Conservation (phyloP, 2,797 vertebrate genomes). For the Megaceryle alcyon region DNA sequence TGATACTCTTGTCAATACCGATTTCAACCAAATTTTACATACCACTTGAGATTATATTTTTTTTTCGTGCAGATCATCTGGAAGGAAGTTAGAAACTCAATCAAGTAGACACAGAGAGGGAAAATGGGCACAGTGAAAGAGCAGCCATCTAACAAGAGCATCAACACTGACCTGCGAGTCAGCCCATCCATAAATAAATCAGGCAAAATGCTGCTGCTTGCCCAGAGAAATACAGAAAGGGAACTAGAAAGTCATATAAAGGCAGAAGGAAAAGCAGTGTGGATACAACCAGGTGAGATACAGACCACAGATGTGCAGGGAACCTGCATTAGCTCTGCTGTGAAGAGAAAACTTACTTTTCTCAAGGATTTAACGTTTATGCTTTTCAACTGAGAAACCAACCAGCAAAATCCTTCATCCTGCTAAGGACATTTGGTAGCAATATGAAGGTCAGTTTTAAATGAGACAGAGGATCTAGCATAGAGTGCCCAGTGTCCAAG, state of each 20-base stretch:
- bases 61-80: not conserved
- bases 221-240: not conserved
- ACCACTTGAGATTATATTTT: not conserved
- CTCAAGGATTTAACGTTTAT: not conserved
- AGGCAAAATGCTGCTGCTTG: not conserved
- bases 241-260: not conserved
- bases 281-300: not conserved
- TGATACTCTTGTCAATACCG: not conserved
- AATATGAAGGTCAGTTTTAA: not conserved
- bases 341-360: not conserved
- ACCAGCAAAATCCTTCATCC: not conserved
- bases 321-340: not conserved
- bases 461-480: not conserved
- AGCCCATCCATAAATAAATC: not conserved
- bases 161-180: not conserved
- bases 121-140: not conserved
- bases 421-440: not conserved
- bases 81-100: not conserved
- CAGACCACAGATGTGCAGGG: not conserved
- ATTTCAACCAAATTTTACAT: not conserved
- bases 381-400: not conserved
- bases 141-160: not conserved
- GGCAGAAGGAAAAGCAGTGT: not conserved
- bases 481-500: rapidly evolving
- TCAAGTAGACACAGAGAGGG: not conserved